phyloP scores from a whole-genome alignment of 2,888 invertebrate genomes.

The Carcina quercana region DNA sequence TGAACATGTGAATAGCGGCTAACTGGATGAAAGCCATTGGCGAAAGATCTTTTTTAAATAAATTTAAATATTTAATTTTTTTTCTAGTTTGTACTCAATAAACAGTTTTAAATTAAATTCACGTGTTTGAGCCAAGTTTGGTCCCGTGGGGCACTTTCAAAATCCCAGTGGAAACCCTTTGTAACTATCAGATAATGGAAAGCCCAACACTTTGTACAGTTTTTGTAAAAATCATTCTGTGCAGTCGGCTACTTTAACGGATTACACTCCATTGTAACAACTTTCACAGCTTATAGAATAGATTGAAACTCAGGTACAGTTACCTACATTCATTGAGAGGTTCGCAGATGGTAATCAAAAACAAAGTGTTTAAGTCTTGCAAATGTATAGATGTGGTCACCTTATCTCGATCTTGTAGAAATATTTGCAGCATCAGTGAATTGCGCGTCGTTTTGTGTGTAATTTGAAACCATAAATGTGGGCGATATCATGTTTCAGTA shows the following conservation, averaged over 20 bases:
- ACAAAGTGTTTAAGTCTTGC: constrained; percentile 59
- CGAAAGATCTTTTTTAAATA: no score
- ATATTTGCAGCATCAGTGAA: no score
- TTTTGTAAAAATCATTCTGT: constrained; percentile 50
- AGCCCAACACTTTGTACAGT: constrained; percentile 48
- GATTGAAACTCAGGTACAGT: constrained; percentile 62
- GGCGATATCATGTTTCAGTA: no score
- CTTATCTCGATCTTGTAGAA: no score
- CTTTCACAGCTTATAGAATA: constrained; percentile 38
- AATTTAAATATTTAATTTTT: no score
- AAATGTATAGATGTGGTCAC: no score
- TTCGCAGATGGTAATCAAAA: constrained; percentile 63
- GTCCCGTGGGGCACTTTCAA: constrained; percentile 13
- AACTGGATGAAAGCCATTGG: no score
- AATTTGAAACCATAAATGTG: no score
- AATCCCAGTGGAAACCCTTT: constrained; percentile 34
- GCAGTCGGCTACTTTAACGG: constrained; percentile 68
- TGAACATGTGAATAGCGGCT: no score
- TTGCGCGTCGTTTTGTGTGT: no score
- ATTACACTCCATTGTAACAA: constrained; percentile 52
- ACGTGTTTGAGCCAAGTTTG: background rate
- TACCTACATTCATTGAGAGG: constrained; percentile 61
- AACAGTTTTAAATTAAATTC: no score
- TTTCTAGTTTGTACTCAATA: no score
- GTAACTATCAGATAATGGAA: constrained; percentile 39